phyloP scores from a whole-genome alignment of 2,797 vertebrate species.

The Heliangelus exortis region DNA sequence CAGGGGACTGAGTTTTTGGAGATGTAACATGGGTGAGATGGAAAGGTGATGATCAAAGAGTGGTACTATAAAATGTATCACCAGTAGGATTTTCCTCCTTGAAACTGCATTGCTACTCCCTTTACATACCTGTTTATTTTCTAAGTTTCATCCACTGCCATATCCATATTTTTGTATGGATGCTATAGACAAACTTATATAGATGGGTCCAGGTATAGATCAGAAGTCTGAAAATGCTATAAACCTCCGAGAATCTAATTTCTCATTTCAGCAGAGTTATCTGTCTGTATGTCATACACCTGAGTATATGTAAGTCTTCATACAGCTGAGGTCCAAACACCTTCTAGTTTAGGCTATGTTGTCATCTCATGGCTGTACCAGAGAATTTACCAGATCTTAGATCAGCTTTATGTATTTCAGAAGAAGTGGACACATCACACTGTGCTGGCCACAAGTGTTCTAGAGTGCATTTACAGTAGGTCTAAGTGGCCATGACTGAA shows the following conservation, averaged over 20 bases:
- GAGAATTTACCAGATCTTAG: not conserved
- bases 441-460: too few species aligned
- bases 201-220: not conserved
- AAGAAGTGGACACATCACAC: accelerated
- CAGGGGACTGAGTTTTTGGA: not conserved
- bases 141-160: not conserved
- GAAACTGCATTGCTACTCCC: not conserved
- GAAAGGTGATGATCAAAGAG: not conserved
- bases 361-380: not conserved
- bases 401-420: not conserved
- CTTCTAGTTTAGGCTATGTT: not conserved
- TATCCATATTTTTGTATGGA: not conserved
- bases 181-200: not conserved
- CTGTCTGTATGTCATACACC: not conserved
- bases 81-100: accelerated
- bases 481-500: too few species aligned
- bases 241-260: not conserved
- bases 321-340: not conserved
- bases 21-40: not conserved
- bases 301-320: not conserved
- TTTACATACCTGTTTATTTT: not conserved
- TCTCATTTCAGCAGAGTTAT: not conserved
- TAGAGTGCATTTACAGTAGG: accelerated
- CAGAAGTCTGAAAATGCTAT: not conserved
- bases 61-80: not conserved